Percentiles rank a stretch among this genome's conserved stretches.
Conservation (phyloP, 1,140 invertebrate species). For the Drosophila trapezifrons region DNA sequence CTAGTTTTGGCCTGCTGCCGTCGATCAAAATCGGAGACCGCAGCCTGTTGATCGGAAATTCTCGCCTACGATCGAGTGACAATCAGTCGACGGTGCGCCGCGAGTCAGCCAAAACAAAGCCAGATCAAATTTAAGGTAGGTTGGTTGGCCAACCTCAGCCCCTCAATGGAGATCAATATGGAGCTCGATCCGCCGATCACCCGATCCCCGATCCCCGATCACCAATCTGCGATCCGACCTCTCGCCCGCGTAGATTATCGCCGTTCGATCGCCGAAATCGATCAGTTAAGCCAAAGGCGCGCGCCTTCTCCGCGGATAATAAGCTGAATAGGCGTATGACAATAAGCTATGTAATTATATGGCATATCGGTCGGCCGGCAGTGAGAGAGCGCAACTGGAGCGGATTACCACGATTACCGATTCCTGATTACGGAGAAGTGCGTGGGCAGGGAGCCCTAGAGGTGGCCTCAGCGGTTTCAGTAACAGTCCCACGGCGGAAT, state of each 20-base stretch:
- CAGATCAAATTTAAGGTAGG: constrained; percentile 64
- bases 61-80: constrained; percentile 80
- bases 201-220: constrained; percentile 6
- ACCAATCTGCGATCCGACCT: constrained; percentile 10
- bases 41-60: constrained; percentile 78
- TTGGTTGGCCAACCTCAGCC: constrained; percentile 49
- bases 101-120: constrained; percentile 51
- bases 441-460: constrained; percentile 56
- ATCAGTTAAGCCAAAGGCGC: constrained; percentile 75
- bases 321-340: constrained; percentile 82
- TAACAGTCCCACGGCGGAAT: constrained; percentile 2
- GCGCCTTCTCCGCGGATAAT: constrained; percentile 71
- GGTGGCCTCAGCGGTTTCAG: constrained; percentile 5
- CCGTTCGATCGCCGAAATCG: constrained; percentile 69
- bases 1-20: constrained; percentile 72
- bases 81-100: constrained; percentile 58
- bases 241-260: constrained; percentile 59
- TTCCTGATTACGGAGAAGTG: constrained; percentile 47
- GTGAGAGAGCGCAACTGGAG: constrained; percentile 61
- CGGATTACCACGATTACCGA: constrained; percentile 56
- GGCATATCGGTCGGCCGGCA: constrained; percentile 60
- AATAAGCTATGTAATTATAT: constrained; percentile 82
- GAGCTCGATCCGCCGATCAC: constrained; percentile 21
- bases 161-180: constrained; percentile 68
- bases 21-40: constrained; percentile 66